Percentiles rank a stretch among this genome's conserved stretches.
Conservation (phyloP, 2,113 vertebrate species). For the Mirza zaza region DNA sequence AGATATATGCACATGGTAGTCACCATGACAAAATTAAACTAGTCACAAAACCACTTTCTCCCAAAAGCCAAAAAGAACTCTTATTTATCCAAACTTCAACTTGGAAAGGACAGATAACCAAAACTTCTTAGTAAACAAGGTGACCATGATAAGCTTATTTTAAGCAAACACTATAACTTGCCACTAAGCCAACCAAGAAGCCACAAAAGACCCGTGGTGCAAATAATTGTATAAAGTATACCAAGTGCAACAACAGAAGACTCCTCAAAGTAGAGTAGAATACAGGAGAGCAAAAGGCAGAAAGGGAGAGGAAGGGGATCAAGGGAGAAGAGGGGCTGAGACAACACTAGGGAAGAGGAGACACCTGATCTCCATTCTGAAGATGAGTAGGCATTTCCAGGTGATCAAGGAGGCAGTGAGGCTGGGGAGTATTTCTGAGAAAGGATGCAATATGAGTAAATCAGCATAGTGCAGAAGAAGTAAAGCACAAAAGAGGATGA, state of each 20-base stretch:
- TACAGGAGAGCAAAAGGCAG: not conserved
- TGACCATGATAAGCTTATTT: not conserved
- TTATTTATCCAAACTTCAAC: not conserved
- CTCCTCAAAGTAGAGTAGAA: not conserved
- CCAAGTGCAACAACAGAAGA: not conserved
- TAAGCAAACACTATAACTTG: not conserved
- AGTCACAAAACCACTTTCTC: not conserved
- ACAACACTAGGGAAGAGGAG: not conserved
- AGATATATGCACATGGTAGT: not conserved
- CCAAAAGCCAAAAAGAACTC: not conserved
- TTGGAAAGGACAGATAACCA: not conserved
- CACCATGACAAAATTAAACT: not conserved
- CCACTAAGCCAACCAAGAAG: slow-evolving; percentile 21
- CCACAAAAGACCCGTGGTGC: not conserved
- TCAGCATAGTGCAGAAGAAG: not conserved
- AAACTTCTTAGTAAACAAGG: not conserved
- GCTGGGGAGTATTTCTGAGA: not conserved
- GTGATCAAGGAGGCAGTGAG: not conserved
- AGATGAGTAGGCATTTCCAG: not conserved
- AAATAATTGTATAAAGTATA: not conserved
- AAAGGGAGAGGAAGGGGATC: not conserved
- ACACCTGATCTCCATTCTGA: not conserved
- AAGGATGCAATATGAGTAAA: not conserved
- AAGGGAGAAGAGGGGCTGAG: not conserved
- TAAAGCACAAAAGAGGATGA: not conserved